Percentiles rank a stretch among this genome's conserved stretches.
Conservation (phyloP, 2,888 invertebrate species). For the Dynastes grantii region DNA sequence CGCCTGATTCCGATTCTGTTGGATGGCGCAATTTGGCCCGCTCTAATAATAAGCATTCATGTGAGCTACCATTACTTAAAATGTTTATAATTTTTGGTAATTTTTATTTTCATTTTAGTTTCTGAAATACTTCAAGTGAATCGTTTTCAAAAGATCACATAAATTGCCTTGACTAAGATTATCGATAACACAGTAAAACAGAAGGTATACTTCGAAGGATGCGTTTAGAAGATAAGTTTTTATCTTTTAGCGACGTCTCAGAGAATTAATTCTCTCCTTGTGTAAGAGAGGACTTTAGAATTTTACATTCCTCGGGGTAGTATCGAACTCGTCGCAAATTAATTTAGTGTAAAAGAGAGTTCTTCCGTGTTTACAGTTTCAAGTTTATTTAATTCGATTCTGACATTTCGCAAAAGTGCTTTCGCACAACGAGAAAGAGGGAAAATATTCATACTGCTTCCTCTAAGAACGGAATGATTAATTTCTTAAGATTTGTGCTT, state of each 20-base stretch:
- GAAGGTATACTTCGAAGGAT: neutral
- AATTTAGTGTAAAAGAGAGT: constrained; percentile 28
- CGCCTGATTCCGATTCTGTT: too few relatives aligned
- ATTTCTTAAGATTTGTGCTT: constrained; percentile 2
- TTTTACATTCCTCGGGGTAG: neutral
- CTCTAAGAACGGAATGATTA: constrained; percentile 5
- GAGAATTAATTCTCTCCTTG: constrained; percentile 9
- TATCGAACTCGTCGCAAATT: constrained; percentile 19
- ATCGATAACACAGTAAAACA: neutral
- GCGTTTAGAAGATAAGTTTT: neutral
- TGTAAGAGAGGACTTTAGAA: constrained; percentile 15
- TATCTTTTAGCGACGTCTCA: constrained; percentile 8
- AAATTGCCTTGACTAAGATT: neutral
- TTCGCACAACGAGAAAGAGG: neutral
- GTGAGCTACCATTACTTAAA: too few relatives aligned
- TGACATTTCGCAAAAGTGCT: constrained; percentile 3
- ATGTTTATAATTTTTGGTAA: too few relatives aligned
- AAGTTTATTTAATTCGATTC: constrained; percentile 32
- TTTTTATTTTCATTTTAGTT: too few relatives aligned
- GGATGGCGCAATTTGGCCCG: too few relatives aligned
- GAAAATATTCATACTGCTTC: neutral
- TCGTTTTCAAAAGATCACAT: too few relatives aligned
- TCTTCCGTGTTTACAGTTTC: constrained; percentile 36
- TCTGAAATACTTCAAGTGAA: too few relatives aligned
- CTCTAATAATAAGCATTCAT: too few relatives aligned